Conservation (phyloP, 92 coral and sea anemone genomes). For the Isaurus tuberculatus region DNA sequence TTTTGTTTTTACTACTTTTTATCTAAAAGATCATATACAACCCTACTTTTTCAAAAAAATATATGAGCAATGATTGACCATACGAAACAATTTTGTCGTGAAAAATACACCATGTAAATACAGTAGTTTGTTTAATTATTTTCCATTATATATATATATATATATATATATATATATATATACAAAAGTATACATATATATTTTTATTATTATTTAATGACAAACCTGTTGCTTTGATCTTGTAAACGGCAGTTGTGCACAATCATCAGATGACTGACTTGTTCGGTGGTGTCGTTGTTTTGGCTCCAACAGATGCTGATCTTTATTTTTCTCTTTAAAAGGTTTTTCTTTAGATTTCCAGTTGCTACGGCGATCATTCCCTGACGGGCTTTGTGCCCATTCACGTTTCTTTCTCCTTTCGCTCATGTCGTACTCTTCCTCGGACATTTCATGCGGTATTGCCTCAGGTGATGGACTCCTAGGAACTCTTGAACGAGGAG, state of each 20-base stretch:
- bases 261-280: constrained; percentile 33
- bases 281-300: constrained; percentile 19
- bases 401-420: constrained; percentile 30
- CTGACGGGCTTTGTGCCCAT: constrained; percentile 16
- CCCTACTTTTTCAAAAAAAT: too few relatives aligned
- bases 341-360: constrained; percentile 33
- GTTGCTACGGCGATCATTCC: constrained; percentile 22
- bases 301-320: constrained; percentile 8
- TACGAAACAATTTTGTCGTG: too few relatives aligned
- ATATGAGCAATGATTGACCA: too few relatives aligned
- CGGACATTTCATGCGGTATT: background rate
- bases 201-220: background rate
- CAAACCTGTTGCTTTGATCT: constrained; percentile 39
- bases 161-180: too few relatives aligned
- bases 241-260: background rate
- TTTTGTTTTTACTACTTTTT: too few relatives aligned
- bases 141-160: too few relatives aligned
- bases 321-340: background rate
- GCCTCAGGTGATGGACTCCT: constrained; percentile 29
- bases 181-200: too few relatives aligned
- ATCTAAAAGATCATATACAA: too few relatives aligned
- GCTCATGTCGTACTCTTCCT: constrained; percentile 3
- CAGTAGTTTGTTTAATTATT: too few relatives aligned
- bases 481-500: background rate
- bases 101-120: too few relatives aligned